Evolutionary conservation across 2,113 vertebrate genomes (phyloP).

Genomic region (Panurus biarmicus): DNA sequence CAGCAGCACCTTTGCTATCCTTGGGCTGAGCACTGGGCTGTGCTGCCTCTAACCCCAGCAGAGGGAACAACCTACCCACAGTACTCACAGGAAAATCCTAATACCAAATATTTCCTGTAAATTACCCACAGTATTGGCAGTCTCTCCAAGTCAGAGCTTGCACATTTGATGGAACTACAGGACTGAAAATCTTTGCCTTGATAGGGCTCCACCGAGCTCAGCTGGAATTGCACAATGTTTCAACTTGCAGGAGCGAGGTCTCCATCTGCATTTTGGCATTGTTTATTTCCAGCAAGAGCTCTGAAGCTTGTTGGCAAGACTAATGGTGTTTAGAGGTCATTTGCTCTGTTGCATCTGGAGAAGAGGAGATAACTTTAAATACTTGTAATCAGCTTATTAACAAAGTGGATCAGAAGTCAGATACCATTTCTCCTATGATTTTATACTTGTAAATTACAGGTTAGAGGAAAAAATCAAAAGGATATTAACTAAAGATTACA

Average conservation of each 20-base stretch:
- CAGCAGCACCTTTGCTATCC: neutral
- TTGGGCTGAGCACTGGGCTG: neutral
- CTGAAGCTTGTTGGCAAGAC: conserved; percentile 7
- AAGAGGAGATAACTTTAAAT: conserved; percentile 46
- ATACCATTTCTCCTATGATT: conserved; percentile 44
- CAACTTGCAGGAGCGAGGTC: neutral
- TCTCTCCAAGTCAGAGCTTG: neutral
- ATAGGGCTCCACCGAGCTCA: neutral
- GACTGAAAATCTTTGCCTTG: neutral
- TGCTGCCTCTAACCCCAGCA: neutral
- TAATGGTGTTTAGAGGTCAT: neutral
- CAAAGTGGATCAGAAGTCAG: conserved; percentile 43
- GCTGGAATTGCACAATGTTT: neutral
- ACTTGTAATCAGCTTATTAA: conserved; percentile 55
- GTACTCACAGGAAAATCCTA: neutral
- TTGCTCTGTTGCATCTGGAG: conserved; percentile 29
- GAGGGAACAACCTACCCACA: neutral
- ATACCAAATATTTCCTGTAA: neutral
- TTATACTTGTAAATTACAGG: conserved; percentile 23
- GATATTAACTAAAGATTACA: conserved; percentile 38
- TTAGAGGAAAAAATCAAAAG: conserved; percentile 34
- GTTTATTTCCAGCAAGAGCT: neutral
- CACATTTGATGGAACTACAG: neutral
- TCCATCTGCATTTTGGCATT: neutral
- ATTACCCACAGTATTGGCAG: neutral